A percentile compares a stretch with the other conserved stretches of the same genome.
phyloP scores from a whole-genome alignment of 2,888 invertebrate genomes.

The Thereva nobilitata region DNA sequence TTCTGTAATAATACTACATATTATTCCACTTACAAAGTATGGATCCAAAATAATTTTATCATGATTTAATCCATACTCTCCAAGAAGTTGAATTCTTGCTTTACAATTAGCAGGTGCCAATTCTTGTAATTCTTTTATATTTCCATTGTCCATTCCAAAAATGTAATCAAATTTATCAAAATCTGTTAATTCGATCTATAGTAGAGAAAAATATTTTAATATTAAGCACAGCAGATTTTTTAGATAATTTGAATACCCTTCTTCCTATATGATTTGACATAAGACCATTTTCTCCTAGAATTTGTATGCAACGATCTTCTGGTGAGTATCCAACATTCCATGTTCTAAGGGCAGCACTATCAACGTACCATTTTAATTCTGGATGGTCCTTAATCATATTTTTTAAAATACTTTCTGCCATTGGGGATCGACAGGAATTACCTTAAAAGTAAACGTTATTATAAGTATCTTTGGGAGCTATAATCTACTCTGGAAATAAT shows the following conservation, averaged over 20 bases:
- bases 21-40: slow-evolving; percentile 73
- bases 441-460: slow-evolving; percentile 61
- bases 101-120: slow-evolving; percentile 65
- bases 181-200: slow-evolving; percentile 72
- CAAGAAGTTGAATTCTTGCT: slow-evolving; percentile 76
- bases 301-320: slow-evolving; percentile 66
- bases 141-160: slow-evolving; percentile 91
- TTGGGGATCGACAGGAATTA: slow-evolving; percentile 93
- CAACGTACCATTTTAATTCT: slow-evolving; percentile 71
- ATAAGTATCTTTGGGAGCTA: no score
- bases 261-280: slow-evolving; percentile 67
- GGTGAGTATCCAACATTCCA: slow-evolving; percentile 85
- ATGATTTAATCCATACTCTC: slow-evolving; percentile 76
- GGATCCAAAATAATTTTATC: slow-evolving; percentile 84
- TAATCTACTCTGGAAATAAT: no score
- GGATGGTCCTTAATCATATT: slow-evolving; percentile 42
- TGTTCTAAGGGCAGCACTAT: slow-evolving; percentile 84
- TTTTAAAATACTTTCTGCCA: slow-evolving; percentile 86
- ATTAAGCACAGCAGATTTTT: not conserved
- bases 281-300: slow-evolving; percentile 65
- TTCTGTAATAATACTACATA: slow-evolving; percentile 5
- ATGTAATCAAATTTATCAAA: slow-evolving; percentile 81
- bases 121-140: slow-evolving; percentile 69
- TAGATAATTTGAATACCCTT: slow-evolving; percentile 50
- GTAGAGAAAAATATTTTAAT: not conserved